phyloP scores from a whole-genome alignment of 2,113 vertebrate species.

The Tetraodon nigroviridis region DNA sequence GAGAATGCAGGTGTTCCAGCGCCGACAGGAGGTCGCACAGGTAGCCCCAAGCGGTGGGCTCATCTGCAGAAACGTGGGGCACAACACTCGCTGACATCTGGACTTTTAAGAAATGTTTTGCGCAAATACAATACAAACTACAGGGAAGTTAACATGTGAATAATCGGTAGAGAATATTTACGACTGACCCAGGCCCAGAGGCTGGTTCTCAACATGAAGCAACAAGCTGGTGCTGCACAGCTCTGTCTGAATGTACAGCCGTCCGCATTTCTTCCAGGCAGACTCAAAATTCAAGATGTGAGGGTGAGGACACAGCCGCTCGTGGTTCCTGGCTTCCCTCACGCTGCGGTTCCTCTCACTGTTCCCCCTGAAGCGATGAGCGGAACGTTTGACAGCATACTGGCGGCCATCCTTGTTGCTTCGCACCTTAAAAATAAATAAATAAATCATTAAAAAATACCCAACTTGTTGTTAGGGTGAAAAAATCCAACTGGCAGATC shows the following conservation, averaged over 20 bases:
- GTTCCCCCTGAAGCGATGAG: constrained; percentile 81
- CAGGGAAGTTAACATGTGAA: not conserved
- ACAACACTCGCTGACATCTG: too few species aligned
- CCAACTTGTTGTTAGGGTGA: too few species aligned
- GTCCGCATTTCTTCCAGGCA: constrained; percentile 84
- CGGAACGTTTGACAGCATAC: constrained; percentile 86
- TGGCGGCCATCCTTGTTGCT: constrained; percentile 74
- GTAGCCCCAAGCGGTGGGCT: constrained; percentile 78
- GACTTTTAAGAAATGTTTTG: too few species aligned
- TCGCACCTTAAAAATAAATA: constrained; percentile 70
- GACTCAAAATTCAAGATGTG: constrained; percentile 79
- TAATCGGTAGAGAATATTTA: not conserved
- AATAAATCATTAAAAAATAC: not conserved
- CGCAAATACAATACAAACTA: not conserved
- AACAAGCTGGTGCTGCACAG: constrained; percentile 82
- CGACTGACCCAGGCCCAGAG: constrained; percentile 56
- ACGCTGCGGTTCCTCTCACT: constrained; percentile 78
- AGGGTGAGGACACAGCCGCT: constrained; percentile 79
- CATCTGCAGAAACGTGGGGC: constrained; percentile 52
- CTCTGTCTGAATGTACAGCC: constrained; percentile 88
- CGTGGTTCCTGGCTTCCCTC: constrained; percentile 82
- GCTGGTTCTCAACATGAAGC: constrained; percentile 76
- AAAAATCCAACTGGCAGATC: not conserved
- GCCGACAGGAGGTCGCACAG: constrained; percentile 83
- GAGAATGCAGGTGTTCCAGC: constrained; percentile 79